phyloP scores from a whole-genome alignment of 2,888 invertebrate species.

The Lepetodrilus schrolli region DNA sequence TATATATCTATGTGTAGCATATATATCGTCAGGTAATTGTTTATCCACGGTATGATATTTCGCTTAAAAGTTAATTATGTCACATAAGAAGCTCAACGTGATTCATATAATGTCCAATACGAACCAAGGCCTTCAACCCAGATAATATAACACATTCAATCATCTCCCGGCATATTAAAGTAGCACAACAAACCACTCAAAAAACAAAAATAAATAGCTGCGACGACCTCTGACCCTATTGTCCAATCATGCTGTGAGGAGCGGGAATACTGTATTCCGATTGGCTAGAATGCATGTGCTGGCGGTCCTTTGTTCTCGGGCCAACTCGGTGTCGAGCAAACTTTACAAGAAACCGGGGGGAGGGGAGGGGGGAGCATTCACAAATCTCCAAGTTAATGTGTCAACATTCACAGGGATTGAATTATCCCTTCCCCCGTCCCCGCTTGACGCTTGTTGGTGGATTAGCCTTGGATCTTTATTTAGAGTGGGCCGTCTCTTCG shows the following conservation, averaged over 20 bases:
- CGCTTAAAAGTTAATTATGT: no score
- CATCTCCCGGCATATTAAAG: no score
- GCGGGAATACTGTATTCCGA: background rate
- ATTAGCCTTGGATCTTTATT: background rate
- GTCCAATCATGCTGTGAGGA: conserved; percentile 25
- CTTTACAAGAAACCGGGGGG: background rate
- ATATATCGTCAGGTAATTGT: no score
- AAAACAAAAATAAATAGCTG: no score
- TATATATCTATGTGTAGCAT: no score
- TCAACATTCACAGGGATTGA: background rate
- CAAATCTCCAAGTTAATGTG: conserved; percentile 16
- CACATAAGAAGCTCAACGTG: no score
- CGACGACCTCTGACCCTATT: conserved; percentile 18
- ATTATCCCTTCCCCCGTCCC: background rate
- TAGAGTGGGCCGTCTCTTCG: background rate
- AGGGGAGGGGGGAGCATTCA: background rate
- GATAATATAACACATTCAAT: no score
- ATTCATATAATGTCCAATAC: no score
- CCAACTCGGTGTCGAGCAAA: background rate
- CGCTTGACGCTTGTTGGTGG: background rate
- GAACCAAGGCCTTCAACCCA: no score
- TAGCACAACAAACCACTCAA: no score
- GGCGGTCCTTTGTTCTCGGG: background rate
- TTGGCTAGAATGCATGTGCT: background rate
- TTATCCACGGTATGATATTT: no score